Evolutionary conservation across 2,888 invertebrate genomes (phyloP).

Genomic region (Napeogenes inachia): DNA sequence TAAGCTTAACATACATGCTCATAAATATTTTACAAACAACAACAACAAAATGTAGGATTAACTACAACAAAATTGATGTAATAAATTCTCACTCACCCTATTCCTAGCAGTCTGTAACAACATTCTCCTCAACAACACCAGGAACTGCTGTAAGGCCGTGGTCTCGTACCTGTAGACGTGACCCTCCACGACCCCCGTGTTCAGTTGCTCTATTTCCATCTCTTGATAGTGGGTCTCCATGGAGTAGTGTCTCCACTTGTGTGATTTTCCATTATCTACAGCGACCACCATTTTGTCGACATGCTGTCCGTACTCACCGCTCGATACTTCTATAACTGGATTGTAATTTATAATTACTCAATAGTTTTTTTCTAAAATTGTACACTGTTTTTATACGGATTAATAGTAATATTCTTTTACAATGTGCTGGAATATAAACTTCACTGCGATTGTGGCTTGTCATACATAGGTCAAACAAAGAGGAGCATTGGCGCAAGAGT

Average conservation of each 20-base stretch:
- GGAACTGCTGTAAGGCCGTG: conserved; percentile 82
- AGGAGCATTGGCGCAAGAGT: no score
- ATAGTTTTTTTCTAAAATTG: no score
- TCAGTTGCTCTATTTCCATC: conserved; percentile 63
- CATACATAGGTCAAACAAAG: no score
- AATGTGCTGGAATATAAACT: no score
- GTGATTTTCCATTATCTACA: conserved; percentile 81
- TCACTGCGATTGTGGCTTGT: no score
- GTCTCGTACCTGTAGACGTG: conserved; percentile 76
- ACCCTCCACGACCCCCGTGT: conserved; percentile 63
- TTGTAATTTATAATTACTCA: no score
- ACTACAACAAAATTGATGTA: not conserved
- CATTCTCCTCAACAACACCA: conserved; percentile 82
- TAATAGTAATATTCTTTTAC: no score
- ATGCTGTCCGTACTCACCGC: conserved; percentile 86
- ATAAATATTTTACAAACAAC: not conserved
- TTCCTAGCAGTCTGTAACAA: conserved; percentile 85
- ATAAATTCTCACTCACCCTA: conserved; percentile 61
- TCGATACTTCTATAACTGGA: conserved; percentile 88
- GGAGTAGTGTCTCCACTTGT: conserved; percentile 69
- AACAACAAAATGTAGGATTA: not conserved
- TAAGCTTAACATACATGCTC: no score
- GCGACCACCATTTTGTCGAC: conserved; percentile 82
- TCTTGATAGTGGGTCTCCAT: conserved; percentile 41
- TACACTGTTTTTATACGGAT: no score